These are phyloP conservation scores for Heliconius hewitsoni DNA, from an alignment of 1,140 invertebrate species.

Conservation along the genomic window DNA sequence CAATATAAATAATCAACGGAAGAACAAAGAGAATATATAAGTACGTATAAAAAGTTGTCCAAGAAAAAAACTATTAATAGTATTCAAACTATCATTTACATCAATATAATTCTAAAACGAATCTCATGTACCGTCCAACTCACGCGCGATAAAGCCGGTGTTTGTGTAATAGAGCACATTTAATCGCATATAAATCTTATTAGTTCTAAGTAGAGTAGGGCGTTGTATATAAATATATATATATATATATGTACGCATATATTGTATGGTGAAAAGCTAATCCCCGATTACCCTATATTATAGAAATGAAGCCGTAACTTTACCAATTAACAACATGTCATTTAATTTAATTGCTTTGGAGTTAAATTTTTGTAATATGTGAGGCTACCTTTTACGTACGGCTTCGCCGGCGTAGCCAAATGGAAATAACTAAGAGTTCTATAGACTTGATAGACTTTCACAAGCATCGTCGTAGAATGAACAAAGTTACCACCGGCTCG, in stretches of 20 bases:
- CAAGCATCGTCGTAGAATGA: no score
- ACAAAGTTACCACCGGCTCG: no score
- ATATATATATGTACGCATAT: neutral
- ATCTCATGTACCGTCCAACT: neutral
- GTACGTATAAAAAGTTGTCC: no score
- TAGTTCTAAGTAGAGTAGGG: neutral
- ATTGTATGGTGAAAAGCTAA: neutral
- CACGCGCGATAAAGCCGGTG: neutral
- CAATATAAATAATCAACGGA: no score
- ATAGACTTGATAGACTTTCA: no score
- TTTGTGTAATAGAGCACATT: slow-evolving; percentile 7
- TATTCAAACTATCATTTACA: neutral
- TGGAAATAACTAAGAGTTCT: no score
- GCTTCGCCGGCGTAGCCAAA: no score
- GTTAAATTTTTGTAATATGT: neutral
- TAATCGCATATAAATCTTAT: neutral
- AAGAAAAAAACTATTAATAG: neutral
- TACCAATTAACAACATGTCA: neutral
- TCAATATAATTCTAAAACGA: neutral
- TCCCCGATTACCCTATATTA: neutral
- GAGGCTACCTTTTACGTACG: neutral
- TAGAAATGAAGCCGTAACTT: slow-evolving; percentile 2
- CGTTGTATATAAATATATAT: neutral
- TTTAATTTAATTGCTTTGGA: neutral
- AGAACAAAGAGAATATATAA: neutral